Percentiles rank a stretch among this genome's conserved stretches.
Conservation (phyloP, 2,113 vertebrate genomes). For the Hemichromis elongatus region DNA sequence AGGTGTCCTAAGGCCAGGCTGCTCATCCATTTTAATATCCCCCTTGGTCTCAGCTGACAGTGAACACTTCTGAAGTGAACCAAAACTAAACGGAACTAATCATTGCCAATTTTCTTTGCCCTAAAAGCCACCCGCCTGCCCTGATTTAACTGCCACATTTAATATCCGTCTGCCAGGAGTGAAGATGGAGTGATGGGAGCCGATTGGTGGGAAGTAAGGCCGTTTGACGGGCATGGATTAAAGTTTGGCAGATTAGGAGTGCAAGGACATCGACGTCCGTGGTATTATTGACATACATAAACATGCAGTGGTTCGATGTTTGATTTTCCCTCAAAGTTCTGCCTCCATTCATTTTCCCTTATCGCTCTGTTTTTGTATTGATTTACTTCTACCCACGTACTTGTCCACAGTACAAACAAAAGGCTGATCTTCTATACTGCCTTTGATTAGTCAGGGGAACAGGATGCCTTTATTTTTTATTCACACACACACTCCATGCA, state of each 20-base stretch:
- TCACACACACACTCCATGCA: background rate
- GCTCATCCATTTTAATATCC: conserved; percentile 3
- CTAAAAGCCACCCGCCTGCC: conserved; percentile 20
- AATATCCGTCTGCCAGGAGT: conserved; percentile 45
- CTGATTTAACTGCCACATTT: conserved; percentile 48
- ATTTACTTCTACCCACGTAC: background rate
- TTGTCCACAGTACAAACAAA: background rate
- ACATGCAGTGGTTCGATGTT: background rate
- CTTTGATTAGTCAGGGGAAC: conserved; percentile 1
- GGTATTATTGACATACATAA: background rate
- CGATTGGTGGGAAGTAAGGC: conserved; percentile 35
- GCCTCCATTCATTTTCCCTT: background rate
- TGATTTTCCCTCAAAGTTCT: background rate
- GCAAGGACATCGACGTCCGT: background rate
- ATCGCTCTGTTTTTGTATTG: background rate
- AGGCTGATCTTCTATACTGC: background rate
- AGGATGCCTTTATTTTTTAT: background rate
- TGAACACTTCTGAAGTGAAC: background rate
- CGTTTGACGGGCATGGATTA: conserved; percentile 27
- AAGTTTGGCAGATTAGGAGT: conserved; percentile 26
- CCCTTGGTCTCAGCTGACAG: background rate
- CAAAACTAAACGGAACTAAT: conserved; percentile 42
- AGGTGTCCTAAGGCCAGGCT: background rate
- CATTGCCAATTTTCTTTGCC: conserved; percentile 40
- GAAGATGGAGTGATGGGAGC: conserved; percentile 30